These are phyloP conservation scores for Chelonia mydas DNA, from an alignment of 2,797 vertebrate species.

Conservation along the genomic window DNA sequence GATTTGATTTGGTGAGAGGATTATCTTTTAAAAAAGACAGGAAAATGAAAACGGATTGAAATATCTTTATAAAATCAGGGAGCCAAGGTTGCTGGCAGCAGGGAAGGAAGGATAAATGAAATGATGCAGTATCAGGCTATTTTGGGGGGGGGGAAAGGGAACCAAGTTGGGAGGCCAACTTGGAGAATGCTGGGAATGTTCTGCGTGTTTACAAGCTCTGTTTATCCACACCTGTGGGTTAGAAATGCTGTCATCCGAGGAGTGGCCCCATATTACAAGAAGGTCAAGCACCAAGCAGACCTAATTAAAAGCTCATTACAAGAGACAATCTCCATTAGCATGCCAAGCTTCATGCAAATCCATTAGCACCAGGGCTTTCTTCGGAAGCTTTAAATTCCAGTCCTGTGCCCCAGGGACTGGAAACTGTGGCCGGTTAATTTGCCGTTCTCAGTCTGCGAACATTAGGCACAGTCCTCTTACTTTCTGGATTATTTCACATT, in stretches of 20 bases:
- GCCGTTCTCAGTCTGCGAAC: constrained; percentile 75
- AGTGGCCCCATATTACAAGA: constrained; percentile 87
- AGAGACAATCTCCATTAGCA: constrained; percentile 93
- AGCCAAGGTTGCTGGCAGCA: background rate
- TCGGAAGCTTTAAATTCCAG: constrained; percentile 89
- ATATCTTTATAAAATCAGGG: constrained; percentile 12
- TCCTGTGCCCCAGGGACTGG: constrained; percentile 74
- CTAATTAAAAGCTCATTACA: constrained; percentile 99
- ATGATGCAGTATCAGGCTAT: background rate
- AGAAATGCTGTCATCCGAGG: constrained; percentile 84
- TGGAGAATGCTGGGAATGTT: constrained; percentile 85
- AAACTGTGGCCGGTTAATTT: constrained; percentile 75
- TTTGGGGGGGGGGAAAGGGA: background rate
- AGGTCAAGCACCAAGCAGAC: constrained; percentile 94
- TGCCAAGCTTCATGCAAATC: constrained; percentile 92
- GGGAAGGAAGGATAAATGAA: background rate
- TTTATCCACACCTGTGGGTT: constrained; percentile 87
- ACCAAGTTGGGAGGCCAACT: constrained; percentile 78
- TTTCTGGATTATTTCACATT: constrained; percentile 85
- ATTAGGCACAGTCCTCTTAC: constrained; percentile 78
- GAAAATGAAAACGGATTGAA: constrained; percentile 1
- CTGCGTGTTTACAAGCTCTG: constrained; percentile 81
- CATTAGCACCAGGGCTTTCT: constrained; percentile 88
- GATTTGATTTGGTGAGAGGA: background rate
- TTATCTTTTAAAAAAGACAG: constrained; percentile 21